These are phyloP conservation scores for Nysson spinosus DNA, from an alignment of 2,888 invertebrate species.

Conservation along the genomic window DNA sequence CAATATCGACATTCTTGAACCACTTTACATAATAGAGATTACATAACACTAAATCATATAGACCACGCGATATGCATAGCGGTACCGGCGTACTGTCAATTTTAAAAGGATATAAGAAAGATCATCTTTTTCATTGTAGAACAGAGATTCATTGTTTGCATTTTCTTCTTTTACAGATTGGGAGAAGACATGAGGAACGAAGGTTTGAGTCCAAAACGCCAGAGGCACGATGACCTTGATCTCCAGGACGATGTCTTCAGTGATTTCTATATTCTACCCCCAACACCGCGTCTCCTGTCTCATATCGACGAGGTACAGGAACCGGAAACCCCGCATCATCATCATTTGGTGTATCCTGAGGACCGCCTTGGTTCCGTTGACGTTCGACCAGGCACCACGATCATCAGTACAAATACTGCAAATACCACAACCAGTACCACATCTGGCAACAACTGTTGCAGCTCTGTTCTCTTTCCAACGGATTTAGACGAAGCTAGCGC, in stretches of 20 bases:
- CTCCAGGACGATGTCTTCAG: constrained; percentile 85
- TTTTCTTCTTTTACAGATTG: constrained; percentile 53
- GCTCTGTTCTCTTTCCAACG: constrained; percentile 42
- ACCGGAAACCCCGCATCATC: constrained; percentile 48
- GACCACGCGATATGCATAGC: constrained; percentile 5
- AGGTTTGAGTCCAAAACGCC: constrained; percentile 65
- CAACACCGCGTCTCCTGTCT: constrained; percentile 83
- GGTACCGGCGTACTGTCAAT: neutral
- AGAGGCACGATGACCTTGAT: constrained; percentile 81
- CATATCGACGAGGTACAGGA: constrained; percentile 81
- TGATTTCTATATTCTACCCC: constrained; percentile 84
- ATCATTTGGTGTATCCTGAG: constrained; percentile 52
- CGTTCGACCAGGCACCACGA: constrained; percentile 52
- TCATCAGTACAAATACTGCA: constrained; percentile 36
- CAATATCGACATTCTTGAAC: neutral
- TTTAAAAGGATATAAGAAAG: neutral
- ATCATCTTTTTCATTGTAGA: neutral
- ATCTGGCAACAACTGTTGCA: constrained; percentile 33
- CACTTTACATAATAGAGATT: constrained; percentile 34
- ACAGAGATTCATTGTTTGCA: too few relatives aligned
- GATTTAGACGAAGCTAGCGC: constrained; percentile 42
- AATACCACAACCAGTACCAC: constrained; percentile 38
- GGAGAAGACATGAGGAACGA: constrained; percentile 67
- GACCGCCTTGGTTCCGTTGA: constrained; percentile 53
- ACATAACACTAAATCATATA: constrained; percentile 2